Base-by-base conservation (phyloP, 2,113 vertebrate species). In the Podiceps cristatus region DNA sequence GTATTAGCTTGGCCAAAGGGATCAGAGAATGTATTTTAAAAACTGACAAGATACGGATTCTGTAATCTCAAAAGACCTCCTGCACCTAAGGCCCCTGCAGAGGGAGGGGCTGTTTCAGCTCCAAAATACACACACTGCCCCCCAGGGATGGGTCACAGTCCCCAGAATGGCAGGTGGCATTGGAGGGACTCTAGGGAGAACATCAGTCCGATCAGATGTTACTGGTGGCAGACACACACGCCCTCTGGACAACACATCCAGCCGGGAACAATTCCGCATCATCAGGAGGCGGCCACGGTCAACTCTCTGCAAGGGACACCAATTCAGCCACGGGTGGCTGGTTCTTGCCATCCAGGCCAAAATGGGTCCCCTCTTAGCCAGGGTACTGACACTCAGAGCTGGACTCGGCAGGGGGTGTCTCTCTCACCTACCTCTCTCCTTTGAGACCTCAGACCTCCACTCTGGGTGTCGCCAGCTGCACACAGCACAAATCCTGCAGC, bases 341-440 rank as follows among this genome's bases (percentile, higher is more conserved):
- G 58, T 58, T 93, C 87, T 96, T 96, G 94, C 95, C 96, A 97
- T 92, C 95, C 94, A 93, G 96, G 96, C 95, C 94, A 74, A 96
- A 96, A 94, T 20, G 74, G 90, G 79, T 80, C 59, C 82, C 84
- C 82, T 89, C 71, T 74, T 67, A 80, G 85, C 66, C 75, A 87
- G 89, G 85, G 92, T 23, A 77, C 83, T 93, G 94, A 93, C 87
- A 75, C 91, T 95, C 67, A 82, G 84, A 91, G 96, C 97, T 97
- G 97, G 96, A 95, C 84, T 93, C 0, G 9, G 93, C 91, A 86
- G 94, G 95, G 95, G 97, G 96, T 95, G 93, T 96, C 97, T 97
- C 94, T 97, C 97, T 98, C 97, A 98, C 97, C 97, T 98, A 98
- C 97, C 97, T 98, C 97, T 97, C 97, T 98, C 97, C 97, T 97